Conservation (phyloP, 37 sponge, comb jelly and placozoan genomes). For the Chondrilla cf. caribensis region DNA sequence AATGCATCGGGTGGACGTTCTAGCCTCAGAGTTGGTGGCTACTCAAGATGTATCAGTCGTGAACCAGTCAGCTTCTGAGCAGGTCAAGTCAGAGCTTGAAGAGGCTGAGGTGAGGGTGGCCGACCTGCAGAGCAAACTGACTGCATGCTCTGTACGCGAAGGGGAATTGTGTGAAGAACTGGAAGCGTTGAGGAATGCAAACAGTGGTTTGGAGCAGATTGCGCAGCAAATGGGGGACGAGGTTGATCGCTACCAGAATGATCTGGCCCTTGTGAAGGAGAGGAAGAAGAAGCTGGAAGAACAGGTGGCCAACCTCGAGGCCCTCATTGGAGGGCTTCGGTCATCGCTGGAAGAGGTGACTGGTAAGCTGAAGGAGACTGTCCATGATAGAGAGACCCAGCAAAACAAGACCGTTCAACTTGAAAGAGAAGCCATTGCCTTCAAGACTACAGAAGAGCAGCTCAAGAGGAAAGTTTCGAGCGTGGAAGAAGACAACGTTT, state of each 20-base stretch:
- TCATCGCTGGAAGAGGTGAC: neutral
- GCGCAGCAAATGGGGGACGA: neutral
- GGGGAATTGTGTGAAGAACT: neutral
- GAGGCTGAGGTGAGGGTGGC: conserved; percentile 22
- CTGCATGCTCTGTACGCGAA: no score
- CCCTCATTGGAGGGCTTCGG: neutral
- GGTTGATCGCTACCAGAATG: neutral
- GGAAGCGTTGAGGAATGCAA: neutral
- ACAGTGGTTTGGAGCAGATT: conserved; percentile 18
- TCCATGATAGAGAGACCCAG: neutral
- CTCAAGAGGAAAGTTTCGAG: neutral
- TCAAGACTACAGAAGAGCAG: neutral
- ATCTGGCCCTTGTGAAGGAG: neutral
- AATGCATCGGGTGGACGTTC: neutral
- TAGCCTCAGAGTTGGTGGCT: neutral
- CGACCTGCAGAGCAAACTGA: neutral
- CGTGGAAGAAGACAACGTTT: no score
- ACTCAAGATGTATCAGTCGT: conserved; percentile 15
- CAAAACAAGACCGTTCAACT: neutral
- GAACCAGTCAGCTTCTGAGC: neutral
- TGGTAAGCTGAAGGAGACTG: neutral
- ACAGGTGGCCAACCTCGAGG: conserved; percentile 1
- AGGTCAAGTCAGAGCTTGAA: conserved; percentile 30
- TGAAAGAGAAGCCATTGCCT: neutral
- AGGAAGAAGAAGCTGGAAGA: neutral